Percentiles rank a stretch among this genome's conserved stretches.
Evolutionary conservation across 2,797 vertebrate genomes (phyloP).

Genomic region (Acanthis flammea): DNA sequence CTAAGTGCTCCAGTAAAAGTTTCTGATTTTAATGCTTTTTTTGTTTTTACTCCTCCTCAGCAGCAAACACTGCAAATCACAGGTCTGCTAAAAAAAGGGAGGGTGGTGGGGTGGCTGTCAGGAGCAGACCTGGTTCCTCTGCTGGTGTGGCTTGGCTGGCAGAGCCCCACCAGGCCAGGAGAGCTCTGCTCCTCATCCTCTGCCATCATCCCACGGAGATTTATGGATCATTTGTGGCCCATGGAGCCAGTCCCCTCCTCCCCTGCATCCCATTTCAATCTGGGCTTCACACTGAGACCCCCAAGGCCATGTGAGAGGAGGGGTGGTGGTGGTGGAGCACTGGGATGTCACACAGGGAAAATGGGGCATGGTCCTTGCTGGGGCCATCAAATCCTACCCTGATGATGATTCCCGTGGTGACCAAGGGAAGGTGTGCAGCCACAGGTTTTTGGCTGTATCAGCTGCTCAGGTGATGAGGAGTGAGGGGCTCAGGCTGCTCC

Average conservation of each 20-base stretch:
- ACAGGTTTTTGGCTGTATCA: background rate
- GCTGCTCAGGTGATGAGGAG: background rate
- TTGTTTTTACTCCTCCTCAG: background rate
- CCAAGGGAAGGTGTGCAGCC: background rate
- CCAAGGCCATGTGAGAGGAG: background rate
- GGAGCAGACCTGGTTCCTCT: background rate
- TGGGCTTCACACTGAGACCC: background rate
- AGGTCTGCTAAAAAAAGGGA: background rate
- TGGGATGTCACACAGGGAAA: background rate
- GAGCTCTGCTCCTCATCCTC: background rate
- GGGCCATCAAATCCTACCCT: background rate
- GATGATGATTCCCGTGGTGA: background rate
- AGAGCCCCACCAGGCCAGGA: background rate
- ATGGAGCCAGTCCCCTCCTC: background rate
- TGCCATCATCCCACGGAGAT: rapidly evolving
- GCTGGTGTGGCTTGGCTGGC: background rate
- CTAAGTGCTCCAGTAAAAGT: background rate
- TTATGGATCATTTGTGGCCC: background rate
- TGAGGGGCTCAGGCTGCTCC: background rate
- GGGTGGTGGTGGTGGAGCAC: background rate
- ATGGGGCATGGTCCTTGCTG: background rate
- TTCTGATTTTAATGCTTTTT: background rate
- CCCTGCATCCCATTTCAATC: rapidly evolving
- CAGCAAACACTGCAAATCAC: background rate
- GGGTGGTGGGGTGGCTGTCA: background rate